Evolutionary conservation across 2,113 vertebrate genomes (phyloP).

Genomic region (Thinocorus orbignyianus): DNA sequence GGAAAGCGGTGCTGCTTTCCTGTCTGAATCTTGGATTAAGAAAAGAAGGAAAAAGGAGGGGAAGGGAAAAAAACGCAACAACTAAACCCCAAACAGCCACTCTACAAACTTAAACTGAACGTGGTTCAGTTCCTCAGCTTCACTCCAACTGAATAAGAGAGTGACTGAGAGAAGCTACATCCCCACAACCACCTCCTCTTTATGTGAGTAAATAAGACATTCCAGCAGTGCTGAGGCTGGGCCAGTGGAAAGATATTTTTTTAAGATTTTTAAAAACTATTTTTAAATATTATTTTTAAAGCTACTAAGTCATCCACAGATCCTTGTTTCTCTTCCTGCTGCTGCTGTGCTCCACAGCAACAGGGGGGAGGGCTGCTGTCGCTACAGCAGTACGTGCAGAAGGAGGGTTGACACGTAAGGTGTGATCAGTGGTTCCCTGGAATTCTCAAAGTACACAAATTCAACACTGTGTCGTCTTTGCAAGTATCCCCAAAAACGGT

Average conservation of each 20-base stretch:
- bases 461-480: background rate
- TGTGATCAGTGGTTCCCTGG: background rate
- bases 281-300: background rate
- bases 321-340: background rate
- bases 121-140: background rate
- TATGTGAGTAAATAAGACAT: background rate
- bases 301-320: background rate
- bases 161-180: background rate
- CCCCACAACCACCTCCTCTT: background rate
- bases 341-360: background rate
- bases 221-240: background rate
- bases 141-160: background rate
- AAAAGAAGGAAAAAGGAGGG: constrained; percentile 35
- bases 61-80: background rate
- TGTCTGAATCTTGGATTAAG: constrained; percentile 43
- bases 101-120: background rate
- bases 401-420: background rate
- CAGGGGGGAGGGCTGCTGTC: background rate
- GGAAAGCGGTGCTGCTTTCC: constrained; percentile 33
- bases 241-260: background rate
- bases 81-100: background rate
- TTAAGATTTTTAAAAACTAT: background rate
- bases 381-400: background rate
- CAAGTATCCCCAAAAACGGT: background rate
- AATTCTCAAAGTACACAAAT: background rate